Evolutionary conservation across 2,113 vertebrate genomes (phyloP), one percentile per base, ranked within the genome.

Genomic region (Stigmatopora nigra): DNA sequence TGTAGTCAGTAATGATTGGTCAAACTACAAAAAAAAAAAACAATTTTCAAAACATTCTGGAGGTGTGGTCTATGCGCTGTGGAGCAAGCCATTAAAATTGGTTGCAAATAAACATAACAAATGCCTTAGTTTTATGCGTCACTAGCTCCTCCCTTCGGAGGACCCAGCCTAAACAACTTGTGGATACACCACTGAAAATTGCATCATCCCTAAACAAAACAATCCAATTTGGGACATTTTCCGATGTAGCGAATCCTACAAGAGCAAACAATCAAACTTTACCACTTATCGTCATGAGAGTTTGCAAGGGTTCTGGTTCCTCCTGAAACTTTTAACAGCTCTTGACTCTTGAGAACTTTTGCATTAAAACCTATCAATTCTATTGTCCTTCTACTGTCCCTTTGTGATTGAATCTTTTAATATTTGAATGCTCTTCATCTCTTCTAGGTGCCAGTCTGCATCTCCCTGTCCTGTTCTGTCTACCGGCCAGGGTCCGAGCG

Each of bases 391-490:
- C 38, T 20, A 8, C 17, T 44, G 36, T 7, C 4, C 17, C 20
- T 4, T 44, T 44, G 58, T 44, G n/a, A 19, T 47, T 35, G 71
- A 64, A 65, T 9, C 59, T 66, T 59, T 7, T 2, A 61, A 73
- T 49, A 22, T 31, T 69, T 35, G 70, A 60, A 73, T 19, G 80
- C 60, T 89, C 76, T 82, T 69, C 47, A 16, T 45, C n/a, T 61
- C 59, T 89, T 88, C 63, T 82, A 99, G 97, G 94, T 95, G 93
- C 88, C 94, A 92, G 74, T 93, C 96, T 63, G 91, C 91, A 63
- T 97, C 94, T 56, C 92, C 92, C 7, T 93, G 91, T 1, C 91
- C 93, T 49, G 88, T 92, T 76, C 67, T 94, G 52, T 91, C 92
- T 67, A 89, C 88, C 0, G 89, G 87, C 15, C 89, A 91, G 77